Base-by-base conservation (phyloP, 2,797 vertebrate genomes). In the Kryptopterus vitreolus region DNA sequence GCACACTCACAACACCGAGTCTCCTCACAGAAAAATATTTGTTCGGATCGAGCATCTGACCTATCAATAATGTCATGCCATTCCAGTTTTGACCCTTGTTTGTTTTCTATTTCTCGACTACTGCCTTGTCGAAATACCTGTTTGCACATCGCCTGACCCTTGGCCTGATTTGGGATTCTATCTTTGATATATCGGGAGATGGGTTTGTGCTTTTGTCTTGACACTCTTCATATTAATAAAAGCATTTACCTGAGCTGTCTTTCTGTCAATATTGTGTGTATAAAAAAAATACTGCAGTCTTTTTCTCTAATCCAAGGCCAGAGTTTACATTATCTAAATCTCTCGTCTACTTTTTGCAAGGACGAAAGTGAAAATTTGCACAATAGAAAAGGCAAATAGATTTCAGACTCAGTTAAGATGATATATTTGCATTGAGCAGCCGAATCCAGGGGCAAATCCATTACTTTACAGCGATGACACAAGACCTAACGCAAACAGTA, bases 271-370 rank as follows among this genome's bases (percentile, higher is more conserved):
- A 2, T 62, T 63, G 20, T 22, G 20, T 22, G 31, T 35, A 63
- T 35, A 1, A 38, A 18, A 48, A 69, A 3, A 24, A 46, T 8
- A 22, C 48, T 7, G 5, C 48, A 76, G 83, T 82, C 68, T 29
- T 31, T 33, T 48, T 48, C 35, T 52, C 16, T 53, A 70, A 77
- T 68, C 82, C 80, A 82, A 84, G 80, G 76, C 71, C 78, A 76
- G 55, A 70, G 6, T 22, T 70, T 70, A 57, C 81, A 50, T 48
- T 24, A 43, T 63, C 57, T 74, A 46, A 79, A 65, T 48, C 35
- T n/a, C 20, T 80, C 62, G 57, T 81, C 77, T 29, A 83, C 31
- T 71, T 33, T 78, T 50, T 46, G 31, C 65, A 80, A 81, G 85
- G 81, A 29, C 74, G 63, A 72, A 18, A 70, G 73, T 70, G 48